phyloP scores from a whole-genome alignment of 2,888 invertebrate species.

The Drosophila nr. perissopoda region DNA sequence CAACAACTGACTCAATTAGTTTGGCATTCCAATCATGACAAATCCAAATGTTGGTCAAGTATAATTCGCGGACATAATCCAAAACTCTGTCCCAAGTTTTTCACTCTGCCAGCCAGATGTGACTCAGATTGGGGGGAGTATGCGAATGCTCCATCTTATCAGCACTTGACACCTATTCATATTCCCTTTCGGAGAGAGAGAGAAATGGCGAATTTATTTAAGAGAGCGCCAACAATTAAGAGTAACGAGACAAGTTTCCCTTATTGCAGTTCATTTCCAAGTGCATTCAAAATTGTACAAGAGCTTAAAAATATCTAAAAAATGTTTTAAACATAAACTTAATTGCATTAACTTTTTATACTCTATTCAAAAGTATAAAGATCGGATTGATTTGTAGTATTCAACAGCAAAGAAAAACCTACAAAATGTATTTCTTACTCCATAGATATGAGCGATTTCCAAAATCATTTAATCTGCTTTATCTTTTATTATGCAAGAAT shows the following conservation, averaged over 20 bases:
- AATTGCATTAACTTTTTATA: neutral
- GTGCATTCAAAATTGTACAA: neutral
- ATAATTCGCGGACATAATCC: conserved; percentile 20
- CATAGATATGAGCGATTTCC: neutral
- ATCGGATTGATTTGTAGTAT: neutral
- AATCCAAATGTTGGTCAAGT: conserved; percentile 54
- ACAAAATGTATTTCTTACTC: neutral
- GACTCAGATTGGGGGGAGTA: conserved; percentile 24
- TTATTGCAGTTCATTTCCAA: neutral
- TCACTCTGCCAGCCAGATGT: conserved; percentile 7
- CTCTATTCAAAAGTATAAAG: neutral
- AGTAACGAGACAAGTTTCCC: neutral
- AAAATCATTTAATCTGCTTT: neutral
- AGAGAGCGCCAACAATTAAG: neutral
- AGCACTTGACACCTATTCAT: conserved; percentile 8
- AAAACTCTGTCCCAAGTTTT: conserved; percentile 1
- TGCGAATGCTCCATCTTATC: conserved; percentile 33
- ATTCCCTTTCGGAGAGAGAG: neutral
- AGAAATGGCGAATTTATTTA: neutral
- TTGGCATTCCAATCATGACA: conserved; percentile 55
- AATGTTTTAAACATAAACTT: neutral
- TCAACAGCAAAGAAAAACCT: too few relatives aligned
- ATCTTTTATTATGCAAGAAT: neutral
- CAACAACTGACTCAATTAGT: conserved; percentile 54
- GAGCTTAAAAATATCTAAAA: neutral